phyloP scores from a whole-genome alignment of 1,140 invertebrate genomes.

The Geopemphigus sp. region DNA sequence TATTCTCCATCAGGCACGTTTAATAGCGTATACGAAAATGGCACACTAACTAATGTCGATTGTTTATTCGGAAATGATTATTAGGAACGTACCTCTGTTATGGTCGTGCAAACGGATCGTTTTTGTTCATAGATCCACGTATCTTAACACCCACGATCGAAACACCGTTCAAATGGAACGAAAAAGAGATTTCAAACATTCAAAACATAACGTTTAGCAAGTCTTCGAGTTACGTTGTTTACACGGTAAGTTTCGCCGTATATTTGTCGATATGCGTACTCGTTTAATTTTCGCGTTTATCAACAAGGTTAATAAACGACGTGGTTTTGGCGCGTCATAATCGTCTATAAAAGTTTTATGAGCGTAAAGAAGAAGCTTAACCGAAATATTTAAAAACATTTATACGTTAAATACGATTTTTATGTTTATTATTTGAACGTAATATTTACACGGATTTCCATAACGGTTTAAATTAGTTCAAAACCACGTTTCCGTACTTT shows the following conservation, averaged over 20 bases:
- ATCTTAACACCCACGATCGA: background rate
- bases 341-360: too few relatives aligned
- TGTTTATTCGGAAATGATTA: background rate
- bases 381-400: too few relatives aligned
- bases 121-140: slow-evolving; percentile 13
- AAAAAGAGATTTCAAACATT: background rate
- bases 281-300: too few relatives aligned
- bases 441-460: too few relatives aligned
- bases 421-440: too few relatives aligned
- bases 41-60: background rate
- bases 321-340: too few relatives aligned
- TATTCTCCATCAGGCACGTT: background rate
- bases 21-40: background rate
- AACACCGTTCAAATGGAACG: background rate
- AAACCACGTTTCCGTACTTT: too few relatives aligned
- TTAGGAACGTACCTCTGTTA: slow-evolving; percentile 22
- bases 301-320: too few relatives aligned
- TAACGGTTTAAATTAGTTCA: too few relatives aligned
- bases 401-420: too few relatives aligned
- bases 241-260: slow-evolving; percentile 4
- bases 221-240: background rate
- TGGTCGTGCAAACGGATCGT: background rate
- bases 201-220: slow-evolving; percentile 8
- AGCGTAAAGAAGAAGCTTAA: too few relatives aligned
- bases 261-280: too few relatives aligned